Conservation (phyloP, 2,888 invertebrate species). For the Marasmarcha lunaedactyla region DNA sequence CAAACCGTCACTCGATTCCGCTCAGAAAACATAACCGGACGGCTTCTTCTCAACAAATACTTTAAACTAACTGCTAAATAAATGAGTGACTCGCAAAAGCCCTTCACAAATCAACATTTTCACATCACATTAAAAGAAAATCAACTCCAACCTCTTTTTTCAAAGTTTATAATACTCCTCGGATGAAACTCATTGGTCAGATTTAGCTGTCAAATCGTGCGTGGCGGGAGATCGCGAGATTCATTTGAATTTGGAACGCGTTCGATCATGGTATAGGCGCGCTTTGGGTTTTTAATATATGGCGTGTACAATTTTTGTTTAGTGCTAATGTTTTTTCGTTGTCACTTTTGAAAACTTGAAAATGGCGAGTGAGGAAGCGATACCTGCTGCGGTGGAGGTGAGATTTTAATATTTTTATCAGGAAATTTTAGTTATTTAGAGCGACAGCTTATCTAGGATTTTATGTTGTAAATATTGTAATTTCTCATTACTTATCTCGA, state of each 20-base stretch:
- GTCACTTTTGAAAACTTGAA: neutral
- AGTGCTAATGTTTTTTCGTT: neutral
- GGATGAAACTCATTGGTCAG: too few relatives aligned
- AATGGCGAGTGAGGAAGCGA: conserved; percentile 46
- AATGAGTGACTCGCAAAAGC: too few relatives aligned
- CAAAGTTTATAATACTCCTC: too few relatives aligned
- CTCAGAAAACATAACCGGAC: conserved; percentile 67
- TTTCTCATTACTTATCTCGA: too few relatives aligned
- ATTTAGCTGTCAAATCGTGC: too few relatives aligned
- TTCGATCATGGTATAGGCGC: neutral
- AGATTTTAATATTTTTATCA: conserved; percentile 17
- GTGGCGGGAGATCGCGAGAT: neutral
- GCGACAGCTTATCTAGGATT: too few relatives aligned
- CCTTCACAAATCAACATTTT: too few relatives aligned
- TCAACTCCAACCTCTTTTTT: too few relatives aligned
- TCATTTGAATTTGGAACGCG: conserved; percentile 7
- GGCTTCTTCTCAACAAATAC: conserved; percentile 39
- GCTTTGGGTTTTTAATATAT: too few relatives aligned
- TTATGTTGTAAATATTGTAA: too few relatives aligned
- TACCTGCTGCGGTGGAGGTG: conserved; percentile 42
- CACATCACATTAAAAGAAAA: too few relatives aligned
- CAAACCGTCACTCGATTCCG: conserved; percentile 54
- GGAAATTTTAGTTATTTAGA: neutral
- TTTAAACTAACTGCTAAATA: neutral
- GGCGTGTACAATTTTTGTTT: neutral